These are phyloP conservation scores for Blera fallax DNA, from an alignment of 2,888 invertebrate species.

Conservation along the genomic window DNA sequence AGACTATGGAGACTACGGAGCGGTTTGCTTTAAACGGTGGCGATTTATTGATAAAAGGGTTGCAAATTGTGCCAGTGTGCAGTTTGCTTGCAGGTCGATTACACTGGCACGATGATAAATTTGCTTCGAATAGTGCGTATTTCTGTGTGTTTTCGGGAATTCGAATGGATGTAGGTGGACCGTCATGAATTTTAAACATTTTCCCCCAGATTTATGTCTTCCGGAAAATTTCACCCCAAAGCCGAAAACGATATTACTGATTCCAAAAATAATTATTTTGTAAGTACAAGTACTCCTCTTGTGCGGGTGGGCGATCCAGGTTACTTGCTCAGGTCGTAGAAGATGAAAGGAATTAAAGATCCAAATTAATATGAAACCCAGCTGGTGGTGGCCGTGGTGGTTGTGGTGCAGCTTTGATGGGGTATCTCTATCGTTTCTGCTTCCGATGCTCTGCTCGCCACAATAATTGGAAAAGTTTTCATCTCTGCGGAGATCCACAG, in stretches of 20 bases:
- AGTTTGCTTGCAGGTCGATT: neutral
- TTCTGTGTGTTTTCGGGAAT: neutral
- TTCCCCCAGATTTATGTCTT: conserved; percentile 32
- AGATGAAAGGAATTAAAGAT: conserved; percentile 54
- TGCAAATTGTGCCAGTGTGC: neutral
- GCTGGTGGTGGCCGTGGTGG: conserved; percentile 7
- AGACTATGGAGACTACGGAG: neutral
- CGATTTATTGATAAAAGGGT: conserved; percentile 26
- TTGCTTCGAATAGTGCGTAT: neutral
- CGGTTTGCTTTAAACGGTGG: conserved; percentile 2
- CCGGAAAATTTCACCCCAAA: neutral
- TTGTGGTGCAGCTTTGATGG: conserved; percentile 7
- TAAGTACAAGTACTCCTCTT: neutral
- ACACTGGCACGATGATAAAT: neutral
- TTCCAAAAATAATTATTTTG: conserved; percentile 13
- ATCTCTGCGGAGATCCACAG: conserved; percentile 75
- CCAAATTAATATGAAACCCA: conserved; percentile 49
- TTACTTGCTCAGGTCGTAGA: conserved; percentile 2
- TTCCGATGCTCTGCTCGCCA: conserved; percentile 74
- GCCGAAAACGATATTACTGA: neutral
- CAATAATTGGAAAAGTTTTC: conserved; percentile 80
- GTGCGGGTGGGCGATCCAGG: neutral
- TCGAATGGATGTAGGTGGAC: neutral
- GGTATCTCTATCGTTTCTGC: conserved; percentile 13
- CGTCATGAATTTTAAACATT: conserved; percentile 21